Evolutionary conservation across 2,888 invertebrate genomes (phyloP), one percentile per base, ranked within the genome.

Genomic region (Malacosoma neustria): DNA sequence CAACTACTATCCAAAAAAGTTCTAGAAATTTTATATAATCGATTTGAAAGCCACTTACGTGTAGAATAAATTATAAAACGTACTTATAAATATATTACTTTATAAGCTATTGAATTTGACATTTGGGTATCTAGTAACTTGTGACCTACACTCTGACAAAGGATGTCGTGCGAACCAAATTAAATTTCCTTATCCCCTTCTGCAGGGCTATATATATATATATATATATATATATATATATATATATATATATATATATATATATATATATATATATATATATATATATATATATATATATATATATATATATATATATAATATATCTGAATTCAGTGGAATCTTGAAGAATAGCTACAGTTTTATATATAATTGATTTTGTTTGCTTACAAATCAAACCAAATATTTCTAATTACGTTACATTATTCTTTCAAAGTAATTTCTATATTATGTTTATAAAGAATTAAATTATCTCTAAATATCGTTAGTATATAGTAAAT

Each of bases 271-370:
- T 22, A 3, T 22, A 22, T 22, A 22, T 22, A 22, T 22, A 22
- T 22, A 22, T 22, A 22, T 22, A 22, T 22, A 22, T 22, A 3
- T 22, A 2, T 22, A 22, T 22, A 15, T 15, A 15, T 15, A 15
- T 15, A 15, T 22, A 30, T 34, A 32, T 11, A 30, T 36, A 36
- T 30, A 12, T n/a, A 14, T 11, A 34, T 41, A 30, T 15, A 4
- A n/a, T n/a, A n/a, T n/a, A n/a, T n/a, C 6, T n/a, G n/a, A n/a
- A n/a, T n/a, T n/a, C n/a, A n/a, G n/a, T n/a, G n/a, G n/a, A n/a
- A n/a, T n/a, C n/a, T 6, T 30, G 30, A 30, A 30, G 3, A 30
- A 13, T 32, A 11, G 29, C 11, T 11, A 29, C 11, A n/a, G n/a
- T n/a, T n/a, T n/a, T n/a, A n/a, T n/a, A n/a, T n/a, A n/a, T n/a